Base-by-base conservation (phyloP, 2,888 invertebrate genomes). In the Automeris io region DNA sequence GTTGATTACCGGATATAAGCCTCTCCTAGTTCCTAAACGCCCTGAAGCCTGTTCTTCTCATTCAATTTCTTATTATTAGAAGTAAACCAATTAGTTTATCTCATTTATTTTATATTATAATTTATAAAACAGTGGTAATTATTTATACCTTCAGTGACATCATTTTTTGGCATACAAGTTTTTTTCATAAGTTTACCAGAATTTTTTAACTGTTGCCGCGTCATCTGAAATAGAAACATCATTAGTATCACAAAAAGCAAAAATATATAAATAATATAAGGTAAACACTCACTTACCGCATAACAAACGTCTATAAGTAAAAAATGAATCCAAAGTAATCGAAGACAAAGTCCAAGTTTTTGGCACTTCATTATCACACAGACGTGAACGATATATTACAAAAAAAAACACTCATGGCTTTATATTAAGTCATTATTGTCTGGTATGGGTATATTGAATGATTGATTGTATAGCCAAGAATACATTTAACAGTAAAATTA, bases 101-200 rank as follows among this genome's bases (percentile, higher is more conserved):
- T n/a, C n/a, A n/a, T n/a, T n/a, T n/a, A n/a, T n/a, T n/a, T n/a
- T n/a, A n/a, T n/a, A n/a, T n/a, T n/a, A n/a, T n/a, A n/a, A n/a
- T n/a, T n/a, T n/a, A n/a, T n/a, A n/a, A n/a, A n/a, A n/a, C n/a
- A n/a, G n/a, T 7, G 1, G 1, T 11, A 29, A 7, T 1, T 5
- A 41, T 35, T 31, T 19, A 61, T 66, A 91, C 91, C 90, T 68
- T 87, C 76, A 5, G 89, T 83, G 0, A 88, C 85, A 47, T 89
- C 88, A 22, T 87, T 87, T 70, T 92, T 92, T 2, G 90, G 89
- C 58, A 88, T 78, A 42, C 92, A 92, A 0, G 89, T 79, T 45
- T 91, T 91, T 33, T 91, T 86, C 71, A 92, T 87, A 9, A 91
- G 57, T 57, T 88, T 90, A 1, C 88, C 88, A 0, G 91, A 88